phyloP scores from a whole-genome alignment of 2,113 vertebrate genomes.

The Cynocephalus volans region DNA sequence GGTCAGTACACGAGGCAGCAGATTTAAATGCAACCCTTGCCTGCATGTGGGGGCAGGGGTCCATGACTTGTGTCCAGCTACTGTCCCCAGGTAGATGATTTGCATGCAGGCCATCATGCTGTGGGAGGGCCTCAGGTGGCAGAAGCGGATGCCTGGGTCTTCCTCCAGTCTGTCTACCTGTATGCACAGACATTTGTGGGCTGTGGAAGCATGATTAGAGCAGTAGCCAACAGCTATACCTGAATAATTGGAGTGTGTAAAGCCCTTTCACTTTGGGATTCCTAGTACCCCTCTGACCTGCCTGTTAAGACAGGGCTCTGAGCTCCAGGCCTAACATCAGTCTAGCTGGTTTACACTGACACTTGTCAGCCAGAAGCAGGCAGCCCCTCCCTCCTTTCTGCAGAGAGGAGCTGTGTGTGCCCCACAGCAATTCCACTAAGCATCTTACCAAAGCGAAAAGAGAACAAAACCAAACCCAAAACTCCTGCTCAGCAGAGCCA shows the following conservation, averaged over 20 bases:
- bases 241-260: fast-evolving
- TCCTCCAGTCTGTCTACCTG: neutral
- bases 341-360: fast-evolving
- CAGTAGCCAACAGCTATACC: neutral
- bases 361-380: fast-evolving
- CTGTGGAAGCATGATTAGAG: neutral
- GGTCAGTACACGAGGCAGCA: neutral
- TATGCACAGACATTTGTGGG: neutral
- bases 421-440: neutral
- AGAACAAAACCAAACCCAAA: neutral
- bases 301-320: neutral
- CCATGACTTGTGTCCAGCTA: neutral
- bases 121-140: too few relatives aligned
- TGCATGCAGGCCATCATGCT: too few relatives aligned
- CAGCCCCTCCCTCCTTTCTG: neutral
- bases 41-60: neutral
- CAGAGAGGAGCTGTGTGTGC: neutral
- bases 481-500: neutral
- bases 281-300: neutral
- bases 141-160: too few relatives aligned
- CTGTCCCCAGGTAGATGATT: fast-evolving
- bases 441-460: neutral
- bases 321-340: neutral
- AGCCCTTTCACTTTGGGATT: neutral
- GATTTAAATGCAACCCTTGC: neutral